phyloP scores from a whole-genome alignment of 2,888 invertebrate species.

The Acrobasis suavella region DNA sequence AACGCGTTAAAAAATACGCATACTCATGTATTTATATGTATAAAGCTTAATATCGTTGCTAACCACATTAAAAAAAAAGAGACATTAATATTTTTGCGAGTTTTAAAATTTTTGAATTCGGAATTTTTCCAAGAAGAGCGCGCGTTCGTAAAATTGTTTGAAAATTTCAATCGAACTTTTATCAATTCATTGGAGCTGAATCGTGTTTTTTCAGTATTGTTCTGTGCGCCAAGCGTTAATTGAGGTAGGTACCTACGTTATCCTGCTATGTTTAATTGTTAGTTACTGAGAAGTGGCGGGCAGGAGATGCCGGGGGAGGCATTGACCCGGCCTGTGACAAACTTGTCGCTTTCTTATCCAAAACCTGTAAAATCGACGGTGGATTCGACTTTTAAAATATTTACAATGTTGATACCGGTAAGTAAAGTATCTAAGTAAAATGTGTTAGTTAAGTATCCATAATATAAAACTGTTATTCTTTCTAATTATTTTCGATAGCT shows the following conservation, averaged over 20 bases:
- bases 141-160: not conserved
- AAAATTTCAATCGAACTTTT: not conserved
- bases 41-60: no score
- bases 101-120: not conserved
- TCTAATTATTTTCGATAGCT: no score
- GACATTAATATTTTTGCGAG: not conserved
- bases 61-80: not conserved
- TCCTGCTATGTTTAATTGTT: conserved; percentile 21
- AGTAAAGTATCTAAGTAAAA: no score
- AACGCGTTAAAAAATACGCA: not conserved
- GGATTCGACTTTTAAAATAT: not conserved
- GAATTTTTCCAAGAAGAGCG: not conserved
- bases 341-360: conserved; percentile 5
- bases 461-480: no score
- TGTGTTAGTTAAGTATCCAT: no score
- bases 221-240: conserved; percentile 11
- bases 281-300: conserved; percentile 39
- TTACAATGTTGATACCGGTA: no score
- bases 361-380: conserved; percentile 11
- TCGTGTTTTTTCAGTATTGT: conserved; percentile 8
- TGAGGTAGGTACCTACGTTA: conserved; percentile 2
- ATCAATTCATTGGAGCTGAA: not conserved
- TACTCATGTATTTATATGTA: no score
- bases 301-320: conserved; percentile 43
- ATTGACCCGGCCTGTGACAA: conserved; percentile 47